Percentiles rank a stretch among this genome's conserved stretches.
Conservation (phyloP, 2,888 invertebrate genomes). For the Cephus pulcher region DNA sequence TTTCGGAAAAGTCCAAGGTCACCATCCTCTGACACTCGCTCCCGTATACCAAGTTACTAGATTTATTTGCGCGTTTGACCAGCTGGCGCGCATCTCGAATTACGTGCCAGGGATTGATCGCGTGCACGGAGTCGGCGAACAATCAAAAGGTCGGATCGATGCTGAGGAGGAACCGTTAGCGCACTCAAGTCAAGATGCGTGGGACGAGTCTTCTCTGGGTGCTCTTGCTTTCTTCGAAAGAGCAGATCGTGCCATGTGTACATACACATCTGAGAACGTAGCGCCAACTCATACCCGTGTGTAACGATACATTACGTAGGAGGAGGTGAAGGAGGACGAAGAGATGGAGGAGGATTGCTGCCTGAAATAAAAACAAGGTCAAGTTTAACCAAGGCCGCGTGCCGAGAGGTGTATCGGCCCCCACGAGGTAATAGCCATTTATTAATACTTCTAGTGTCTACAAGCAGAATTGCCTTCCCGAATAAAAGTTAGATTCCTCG, state of each 20-base stretch:
- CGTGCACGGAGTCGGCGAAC: neutral
- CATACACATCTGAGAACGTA: neutral
- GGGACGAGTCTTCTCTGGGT: neutral
- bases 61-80: neutral
- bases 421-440: conserved; percentile 41
- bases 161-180: neutral
- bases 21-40: neutral
- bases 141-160: neutral
- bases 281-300: conserved; percentile 17
- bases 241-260: neutral
- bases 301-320: conserved; percentile 34
- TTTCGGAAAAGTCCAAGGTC: neutral
- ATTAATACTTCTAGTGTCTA: conserved; percentile 32
- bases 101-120: neutral
- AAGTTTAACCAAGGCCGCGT: conserved; percentile 65
- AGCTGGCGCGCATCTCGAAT: neutral
- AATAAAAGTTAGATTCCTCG: neutral
- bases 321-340: conserved; percentile 15
- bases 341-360: conserved; percentile 36
- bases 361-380: conserved; percentile 68
- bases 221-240: neutral
- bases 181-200: neutral
- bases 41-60: neutral
- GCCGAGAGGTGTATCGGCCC: conserved; percentile 52
- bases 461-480: neutral